A percentile compares a stretch with the other conserved stretches of the same genome.
Evolutionary conservation across 2,888 invertebrate genomes (phyloP).

Genomic region (Adela reaumurella): DNA sequence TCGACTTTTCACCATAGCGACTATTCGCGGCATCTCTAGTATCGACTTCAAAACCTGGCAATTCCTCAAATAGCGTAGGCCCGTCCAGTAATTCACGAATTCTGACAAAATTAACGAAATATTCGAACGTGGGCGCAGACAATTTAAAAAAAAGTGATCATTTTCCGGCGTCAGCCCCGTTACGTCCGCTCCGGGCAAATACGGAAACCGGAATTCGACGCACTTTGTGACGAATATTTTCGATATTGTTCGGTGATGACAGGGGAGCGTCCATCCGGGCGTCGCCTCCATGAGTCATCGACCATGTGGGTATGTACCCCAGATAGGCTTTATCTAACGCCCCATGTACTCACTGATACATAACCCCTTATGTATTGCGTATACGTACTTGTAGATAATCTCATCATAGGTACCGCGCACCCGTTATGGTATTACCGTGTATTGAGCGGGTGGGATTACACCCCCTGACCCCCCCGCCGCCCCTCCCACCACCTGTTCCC

Average conservation of each 20-base stretch:
- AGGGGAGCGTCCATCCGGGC: conserved; percentile 38
- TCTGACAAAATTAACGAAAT: no score
- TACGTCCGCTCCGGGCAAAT: background rate
- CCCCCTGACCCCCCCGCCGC: conserved; percentile 26
- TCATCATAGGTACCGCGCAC: conserved; percentile 48
- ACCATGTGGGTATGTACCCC: conserved; percentile 24
- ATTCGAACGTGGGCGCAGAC: no score
- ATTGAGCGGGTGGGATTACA: conserved; percentile 26
- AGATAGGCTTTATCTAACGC: background rate
- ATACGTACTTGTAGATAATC: conserved; percentile 48
- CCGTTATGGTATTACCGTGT: conserved; percentile 55
- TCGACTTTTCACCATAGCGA: no score
- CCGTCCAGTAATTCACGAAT: no score
- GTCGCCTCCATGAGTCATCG: conserved; percentile 49
- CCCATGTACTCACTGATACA: conserved; percentile 34
- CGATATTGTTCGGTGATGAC: conserved; percentile 24
- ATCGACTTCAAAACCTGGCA: no score
- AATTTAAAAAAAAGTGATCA: no score
- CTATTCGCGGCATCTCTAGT: no score
- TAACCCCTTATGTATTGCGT: conserved; percentile 37
- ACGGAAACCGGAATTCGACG: background rate
- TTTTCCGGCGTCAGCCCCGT: background rate
- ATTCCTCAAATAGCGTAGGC: no score
- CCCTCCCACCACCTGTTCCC: conserved; percentile 18
- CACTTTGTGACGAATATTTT: background rate